These are phyloP conservation scores for Anisognathus igniventris DNA, from an alignment of 2,797 vertebrate genomes.

Conservation along the genomic window DNA sequence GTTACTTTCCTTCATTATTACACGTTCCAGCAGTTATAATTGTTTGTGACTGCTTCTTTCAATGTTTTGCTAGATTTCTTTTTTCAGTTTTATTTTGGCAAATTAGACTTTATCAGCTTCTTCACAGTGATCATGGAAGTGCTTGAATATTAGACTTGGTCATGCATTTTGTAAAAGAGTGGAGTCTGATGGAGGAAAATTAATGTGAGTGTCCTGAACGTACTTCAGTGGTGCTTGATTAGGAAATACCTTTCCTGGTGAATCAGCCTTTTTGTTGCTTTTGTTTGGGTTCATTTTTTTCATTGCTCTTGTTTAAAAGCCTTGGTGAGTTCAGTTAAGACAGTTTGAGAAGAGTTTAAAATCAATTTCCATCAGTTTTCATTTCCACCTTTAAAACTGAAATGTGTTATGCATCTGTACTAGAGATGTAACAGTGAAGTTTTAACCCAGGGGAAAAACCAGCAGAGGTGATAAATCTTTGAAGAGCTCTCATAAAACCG, in stretches of 20 bases:
- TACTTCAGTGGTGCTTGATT: neutral
- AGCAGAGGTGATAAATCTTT: neutral
- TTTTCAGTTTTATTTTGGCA: neutral
- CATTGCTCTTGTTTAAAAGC: neutral
- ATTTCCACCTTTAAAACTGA: neutral
- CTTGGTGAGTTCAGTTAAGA: neutral
- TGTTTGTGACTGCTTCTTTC: neutral
- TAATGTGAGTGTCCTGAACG: neutral
- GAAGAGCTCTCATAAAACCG: neutral
- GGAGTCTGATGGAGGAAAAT: neutral
- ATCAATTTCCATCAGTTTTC: neutral
- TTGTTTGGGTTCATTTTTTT: neutral
- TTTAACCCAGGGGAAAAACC: neutral
- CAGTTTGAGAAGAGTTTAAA: neutral
- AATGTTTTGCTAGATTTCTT: neutral
- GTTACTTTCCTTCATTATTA: neutral
- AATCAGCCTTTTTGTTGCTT: neutral
- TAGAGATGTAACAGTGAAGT: fast-evolving
- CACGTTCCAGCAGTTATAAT: neutral
- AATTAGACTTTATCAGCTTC: neutral
- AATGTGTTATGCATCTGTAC: neutral
- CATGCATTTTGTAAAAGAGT: neutral
- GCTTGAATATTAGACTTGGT: neutral
- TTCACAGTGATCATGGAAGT: neutral
- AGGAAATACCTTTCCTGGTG: neutral